Percentiles rank a stretch among this genome's conserved stretches.
Conservation (phyloP, 2,113 vertebrate genomes). For the Phrynosoma platyrhinos region DNA sequence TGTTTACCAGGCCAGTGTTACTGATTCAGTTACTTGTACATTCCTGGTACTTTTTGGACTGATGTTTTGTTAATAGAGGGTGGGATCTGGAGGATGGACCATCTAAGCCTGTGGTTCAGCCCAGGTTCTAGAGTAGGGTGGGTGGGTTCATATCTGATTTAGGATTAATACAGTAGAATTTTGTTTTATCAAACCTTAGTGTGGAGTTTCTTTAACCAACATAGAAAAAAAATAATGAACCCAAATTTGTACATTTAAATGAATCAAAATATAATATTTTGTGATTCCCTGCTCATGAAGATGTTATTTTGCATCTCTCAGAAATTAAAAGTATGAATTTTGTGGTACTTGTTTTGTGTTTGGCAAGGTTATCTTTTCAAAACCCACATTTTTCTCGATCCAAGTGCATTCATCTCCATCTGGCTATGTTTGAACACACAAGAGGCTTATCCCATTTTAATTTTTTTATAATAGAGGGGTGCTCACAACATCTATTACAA, state of each 20-base stretch:
- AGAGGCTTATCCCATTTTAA: background rate
- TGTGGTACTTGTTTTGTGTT: background rate
- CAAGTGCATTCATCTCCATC: background rate
- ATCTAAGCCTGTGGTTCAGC: background rate
- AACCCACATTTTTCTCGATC: background rate
- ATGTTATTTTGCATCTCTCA: background rate
- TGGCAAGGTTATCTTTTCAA: background rate
- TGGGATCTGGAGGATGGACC: background rate
- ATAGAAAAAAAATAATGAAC: background rate
- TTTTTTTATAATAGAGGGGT: background rate
- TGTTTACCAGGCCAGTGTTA: constrained; percentile 17
- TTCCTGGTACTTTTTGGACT: constrained; percentile 24
- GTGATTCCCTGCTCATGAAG: background rate
- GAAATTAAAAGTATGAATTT: background rate
- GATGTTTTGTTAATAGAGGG: background rate
- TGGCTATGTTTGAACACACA: background rate
- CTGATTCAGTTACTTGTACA: constrained; percentile 11
- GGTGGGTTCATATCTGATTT: background rate
- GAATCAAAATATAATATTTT: constrained; percentile 3
- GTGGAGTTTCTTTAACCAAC: constrained; percentile 5
- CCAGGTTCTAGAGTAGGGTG: background rate
- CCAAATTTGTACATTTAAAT: constrained; percentile 2
- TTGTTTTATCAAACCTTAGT: constrained; percentile 9
- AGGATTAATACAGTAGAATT: constrained; percentile 23
- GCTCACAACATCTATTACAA: no score